Conservation (phyloP, 2,113 vertebrate genomes). For the Eretmochelys imbricata region DNA sequence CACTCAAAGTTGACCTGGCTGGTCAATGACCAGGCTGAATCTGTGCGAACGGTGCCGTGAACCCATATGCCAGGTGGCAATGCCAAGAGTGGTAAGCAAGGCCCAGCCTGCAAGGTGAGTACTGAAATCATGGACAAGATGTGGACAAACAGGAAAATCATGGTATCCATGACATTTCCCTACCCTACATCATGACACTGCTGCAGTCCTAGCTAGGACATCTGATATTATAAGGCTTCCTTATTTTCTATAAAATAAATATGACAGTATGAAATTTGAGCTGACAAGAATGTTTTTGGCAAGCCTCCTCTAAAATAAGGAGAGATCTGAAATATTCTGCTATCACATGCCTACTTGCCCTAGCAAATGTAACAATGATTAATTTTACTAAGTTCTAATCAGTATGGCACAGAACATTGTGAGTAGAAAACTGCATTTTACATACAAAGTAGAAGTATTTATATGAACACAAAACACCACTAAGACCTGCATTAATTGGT, state of each 20-base stretch:
- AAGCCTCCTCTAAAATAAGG: slow-evolving; percentile 41
- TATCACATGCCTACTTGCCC: slow-evolving; percentile 47
- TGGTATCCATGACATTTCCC: not conserved
- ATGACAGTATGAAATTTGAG: slow-evolving; percentile 18
- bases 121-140: not conserved
- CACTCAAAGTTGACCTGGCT: not conserved
- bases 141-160: no score
- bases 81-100: no score
- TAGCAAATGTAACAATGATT: not conserved
- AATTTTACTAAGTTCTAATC: not conserved
- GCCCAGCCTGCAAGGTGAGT: not conserved
- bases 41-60: not conserved
- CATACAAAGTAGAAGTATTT: not conserved
- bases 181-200: not conserved
- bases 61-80: not conserved
- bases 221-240: not conserved
- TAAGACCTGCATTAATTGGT: not conserved
- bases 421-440: not conserved
- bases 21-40: not conserved
- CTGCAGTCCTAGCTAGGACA: not conserved
- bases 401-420: not conserved
- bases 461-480: not conserved
- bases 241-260: not conserved
- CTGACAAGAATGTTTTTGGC: slow-evolving; percentile 1
- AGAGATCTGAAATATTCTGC: slow-evolving; percentile 13